Evolutionary conservation across 2,113 vertebrate species (phyloP).

Genomic region (Struthio camelus): DNA sequence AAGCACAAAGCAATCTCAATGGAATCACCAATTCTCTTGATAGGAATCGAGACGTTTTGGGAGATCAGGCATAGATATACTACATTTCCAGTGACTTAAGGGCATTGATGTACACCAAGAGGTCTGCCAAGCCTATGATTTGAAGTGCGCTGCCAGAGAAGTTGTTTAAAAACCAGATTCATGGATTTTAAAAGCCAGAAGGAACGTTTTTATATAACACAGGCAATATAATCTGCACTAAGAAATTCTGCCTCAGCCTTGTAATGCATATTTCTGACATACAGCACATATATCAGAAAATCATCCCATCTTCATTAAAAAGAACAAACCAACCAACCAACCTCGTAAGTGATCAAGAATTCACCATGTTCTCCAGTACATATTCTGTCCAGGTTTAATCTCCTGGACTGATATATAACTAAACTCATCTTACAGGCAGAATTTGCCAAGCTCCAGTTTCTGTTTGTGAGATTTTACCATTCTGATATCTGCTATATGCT

Average conservation of each 20-base stretch:
- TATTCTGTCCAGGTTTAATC: background rate
- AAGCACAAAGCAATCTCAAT: background rate
- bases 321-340: background rate
- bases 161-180: slow-evolving; percentile 36
- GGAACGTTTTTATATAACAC: background rate
- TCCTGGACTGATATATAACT: background rate
- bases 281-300: background rate
- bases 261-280: background rate
- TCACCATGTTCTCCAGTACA: background rate
- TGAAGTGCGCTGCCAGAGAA: background rate
- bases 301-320: background rate
- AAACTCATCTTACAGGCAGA: background rate
- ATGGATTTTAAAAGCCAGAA: slow-evolving; percentile 33
- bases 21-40: background rate
- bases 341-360: background rate
- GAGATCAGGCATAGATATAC: background rate
- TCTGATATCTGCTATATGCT: background rate
- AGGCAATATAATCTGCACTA: background rate
- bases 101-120: background rate
- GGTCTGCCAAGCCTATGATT: slow-evolving; percentile 16
- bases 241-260: background rate
- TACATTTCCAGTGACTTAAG: background rate
- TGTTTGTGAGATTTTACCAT: background rate
- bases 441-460: background rate
- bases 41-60: background rate